phyloP scores from a whole-genome alignment of 1,140 invertebrate genomes.

The Carcinoscorpius rotundicauda region DNA sequence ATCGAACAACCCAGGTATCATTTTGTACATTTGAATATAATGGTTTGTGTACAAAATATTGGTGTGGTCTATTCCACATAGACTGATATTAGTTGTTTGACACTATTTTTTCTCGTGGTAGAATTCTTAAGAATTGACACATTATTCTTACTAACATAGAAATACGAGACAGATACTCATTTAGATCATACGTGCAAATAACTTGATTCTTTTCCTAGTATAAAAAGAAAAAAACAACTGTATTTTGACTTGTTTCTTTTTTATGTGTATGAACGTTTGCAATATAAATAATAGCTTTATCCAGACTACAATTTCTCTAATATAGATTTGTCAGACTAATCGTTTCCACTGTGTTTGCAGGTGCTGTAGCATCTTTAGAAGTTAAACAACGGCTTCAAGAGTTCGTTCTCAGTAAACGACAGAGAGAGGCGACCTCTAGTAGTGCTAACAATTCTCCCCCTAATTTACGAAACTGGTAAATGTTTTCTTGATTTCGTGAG shows the following conservation, averaged over 20 bases:
- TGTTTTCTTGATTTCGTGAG: not conserved
- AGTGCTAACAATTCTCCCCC: conserved; percentile 40
- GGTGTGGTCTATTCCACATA: too few species aligned
- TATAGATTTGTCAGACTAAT: conserved; percentile 5
- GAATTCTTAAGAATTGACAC: too few species aligned
- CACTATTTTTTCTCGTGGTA: too few species aligned
- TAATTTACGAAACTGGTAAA: conserved; percentile 65
- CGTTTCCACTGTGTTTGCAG: conserved; percentile 18
- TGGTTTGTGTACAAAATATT: too few species aligned
- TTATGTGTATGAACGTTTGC: not conserved
- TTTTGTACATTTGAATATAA: too few species aligned
- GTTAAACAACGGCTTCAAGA: conserved; percentile 89
- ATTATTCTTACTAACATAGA: too few species aligned
- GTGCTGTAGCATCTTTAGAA: conserved; percentile 82
- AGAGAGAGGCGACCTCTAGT: conserved; percentile 50
- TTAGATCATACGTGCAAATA: too few species aligned
- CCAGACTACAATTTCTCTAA: not conserved
- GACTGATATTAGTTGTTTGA: too few species aligned
- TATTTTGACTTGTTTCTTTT: conserved; percentile 4
- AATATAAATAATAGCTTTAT: not conserved
- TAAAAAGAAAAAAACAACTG: too few species aligned
- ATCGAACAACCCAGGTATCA: too few species aligned
- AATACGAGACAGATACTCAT: too few species aligned
- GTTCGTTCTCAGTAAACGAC: conserved; percentile 80
- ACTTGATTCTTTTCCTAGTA: too few species aligned